Evolutionary conservation across 2,888 invertebrate genomes (phyloP).

Genomic region (Agrotis ipsilon): DNA sequence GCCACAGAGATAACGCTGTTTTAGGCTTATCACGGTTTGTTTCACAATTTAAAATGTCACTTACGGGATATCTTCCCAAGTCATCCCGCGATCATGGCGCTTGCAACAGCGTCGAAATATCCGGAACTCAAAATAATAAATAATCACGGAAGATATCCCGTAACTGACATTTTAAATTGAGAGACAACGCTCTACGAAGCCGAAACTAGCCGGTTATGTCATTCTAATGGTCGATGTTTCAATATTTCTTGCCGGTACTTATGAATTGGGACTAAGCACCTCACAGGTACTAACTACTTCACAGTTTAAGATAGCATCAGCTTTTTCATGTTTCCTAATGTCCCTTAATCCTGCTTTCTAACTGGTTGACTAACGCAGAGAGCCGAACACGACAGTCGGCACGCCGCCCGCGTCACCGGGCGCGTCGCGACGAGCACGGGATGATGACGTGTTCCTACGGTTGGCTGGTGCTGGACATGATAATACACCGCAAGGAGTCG

Average conservation of each 20-base stretch:
- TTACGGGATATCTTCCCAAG: too few species aligned
- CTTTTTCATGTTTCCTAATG: constrained; percentile 30
- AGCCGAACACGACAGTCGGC: constrained; percentile 75
- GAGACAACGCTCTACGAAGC: too few species aligned
- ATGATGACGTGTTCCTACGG: constrained; percentile 95
- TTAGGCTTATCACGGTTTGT: too few species aligned
- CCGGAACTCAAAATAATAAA: too few species aligned
- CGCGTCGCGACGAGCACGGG: constrained; percentile 91
- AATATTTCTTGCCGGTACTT: neutral
- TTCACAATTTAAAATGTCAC: too few species aligned
- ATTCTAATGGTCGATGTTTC: too few species aligned
- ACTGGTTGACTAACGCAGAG: constrained; percentile 75
- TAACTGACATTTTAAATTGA: too few species aligned
- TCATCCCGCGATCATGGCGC: too few species aligned
- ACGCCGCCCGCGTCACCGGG: constrained; percentile 91
- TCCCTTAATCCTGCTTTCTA: constrained; percentile 57
- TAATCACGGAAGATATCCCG: too few species aligned
- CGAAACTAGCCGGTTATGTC: too few species aligned
- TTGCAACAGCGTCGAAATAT: too few species aligned
- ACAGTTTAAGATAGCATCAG: constrained; percentile 37
- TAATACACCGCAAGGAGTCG: constrained; percentile 80
- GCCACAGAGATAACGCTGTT: too few species aligned
- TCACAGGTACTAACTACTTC: constrained; percentile 39
- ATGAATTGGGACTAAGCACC: constrained; percentile 14
- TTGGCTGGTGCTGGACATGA: constrained; percentile 92